A percentile compares a stretch with the other conserved stretches of the same genome.
Conservation (phyloP, 2,113 vertebrate genomes). For the Salvelinus fontinalis region DNA sequence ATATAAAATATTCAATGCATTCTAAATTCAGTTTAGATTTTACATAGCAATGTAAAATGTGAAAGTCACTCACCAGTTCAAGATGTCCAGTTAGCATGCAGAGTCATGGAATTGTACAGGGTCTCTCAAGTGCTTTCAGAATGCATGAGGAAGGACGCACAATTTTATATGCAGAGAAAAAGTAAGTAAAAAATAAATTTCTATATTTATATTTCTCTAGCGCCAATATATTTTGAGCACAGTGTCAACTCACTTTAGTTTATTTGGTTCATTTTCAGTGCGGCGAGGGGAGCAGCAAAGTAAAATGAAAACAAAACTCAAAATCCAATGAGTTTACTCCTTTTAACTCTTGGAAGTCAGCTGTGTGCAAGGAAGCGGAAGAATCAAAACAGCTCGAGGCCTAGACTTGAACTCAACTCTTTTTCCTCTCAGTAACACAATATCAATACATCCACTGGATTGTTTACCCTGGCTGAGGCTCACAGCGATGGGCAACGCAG, state of each 20-base stretch:
- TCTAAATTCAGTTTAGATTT: not conserved
- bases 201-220: not conserved
- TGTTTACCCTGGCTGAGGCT: slow-evolving; percentile 27
- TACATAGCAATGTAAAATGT: not conserved
- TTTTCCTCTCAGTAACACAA: slow-evolving; percentile 11
- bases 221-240: slow-evolving; percentile 4
- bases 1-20: not conserved
- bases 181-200: not conserved
- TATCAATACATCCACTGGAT: slow-evolving; percentile 21
- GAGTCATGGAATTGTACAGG: not conserved
- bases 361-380: not conserved
- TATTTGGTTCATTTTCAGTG: not conserved
- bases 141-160: not conserved
- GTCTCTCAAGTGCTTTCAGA: not conserved
- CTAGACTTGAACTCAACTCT: slow-evolving; percentile 27
- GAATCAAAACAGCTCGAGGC: slow-evolving; percentile 5
- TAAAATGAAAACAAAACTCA: not conserved
- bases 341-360: too few relatives aligned
- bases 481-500: slow-evolving; percentile 8
- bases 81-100: not conserved
- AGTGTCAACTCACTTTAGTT: not conserved
- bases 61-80: not conserved
- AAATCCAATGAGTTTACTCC: too few relatives aligned
- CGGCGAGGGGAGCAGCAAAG: not conserved
- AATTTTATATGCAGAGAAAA: slow-evolving; percentile 16